Conservation (phyloP, 2,113 vertebrate species). For the Microtus pennsylvanicus region DNA sequence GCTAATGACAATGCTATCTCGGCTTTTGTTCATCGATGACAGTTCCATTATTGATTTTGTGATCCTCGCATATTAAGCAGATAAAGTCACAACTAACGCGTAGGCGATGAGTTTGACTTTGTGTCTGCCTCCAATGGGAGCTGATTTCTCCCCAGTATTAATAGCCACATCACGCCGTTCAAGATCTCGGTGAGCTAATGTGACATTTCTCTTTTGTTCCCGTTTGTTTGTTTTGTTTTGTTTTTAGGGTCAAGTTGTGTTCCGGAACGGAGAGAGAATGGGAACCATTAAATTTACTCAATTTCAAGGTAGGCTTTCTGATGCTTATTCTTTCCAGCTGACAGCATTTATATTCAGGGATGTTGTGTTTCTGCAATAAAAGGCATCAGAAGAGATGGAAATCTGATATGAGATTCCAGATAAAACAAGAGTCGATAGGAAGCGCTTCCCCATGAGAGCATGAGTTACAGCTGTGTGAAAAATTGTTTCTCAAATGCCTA, state of each 20-base stretch:
- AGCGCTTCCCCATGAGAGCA: constrained; percentile 22
- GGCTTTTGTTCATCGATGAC: constrained; percentile 44
- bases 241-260: constrained; percentile 98
- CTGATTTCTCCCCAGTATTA: constrained; percentile 56
- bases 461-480: constrained; percentile 2
- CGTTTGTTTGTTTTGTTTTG: constrained; percentile 76
- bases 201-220: constrained; percentile 81
- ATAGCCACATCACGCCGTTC: constrained; percentile 46
- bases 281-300: constrained; percentile 99
- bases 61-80: constrained; percentile 50
- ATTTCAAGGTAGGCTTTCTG: constrained; percentile 94
- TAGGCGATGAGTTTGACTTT: constrained; percentile 69
- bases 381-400: constrained; percentile 66
- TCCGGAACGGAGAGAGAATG: constrained; percentile 99
- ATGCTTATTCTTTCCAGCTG: constrained; percentile 75
- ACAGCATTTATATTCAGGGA: constrained; percentile 41
- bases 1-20: constrained; percentile 39
- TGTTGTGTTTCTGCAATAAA: constrained; percentile 47
- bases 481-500: constrained; percentile 23
- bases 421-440: constrained; percentile 48
- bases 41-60: constrained; percentile 66
- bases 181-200: constrained; percentile 60
- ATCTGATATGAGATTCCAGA: constrained; percentile 55
- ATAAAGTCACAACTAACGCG: constrained; percentile 68
- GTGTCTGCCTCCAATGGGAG: not conserved